phyloP scores from a whole-genome alignment of 2,113 vertebrate species.

The Circaetus gallicus region DNA sequence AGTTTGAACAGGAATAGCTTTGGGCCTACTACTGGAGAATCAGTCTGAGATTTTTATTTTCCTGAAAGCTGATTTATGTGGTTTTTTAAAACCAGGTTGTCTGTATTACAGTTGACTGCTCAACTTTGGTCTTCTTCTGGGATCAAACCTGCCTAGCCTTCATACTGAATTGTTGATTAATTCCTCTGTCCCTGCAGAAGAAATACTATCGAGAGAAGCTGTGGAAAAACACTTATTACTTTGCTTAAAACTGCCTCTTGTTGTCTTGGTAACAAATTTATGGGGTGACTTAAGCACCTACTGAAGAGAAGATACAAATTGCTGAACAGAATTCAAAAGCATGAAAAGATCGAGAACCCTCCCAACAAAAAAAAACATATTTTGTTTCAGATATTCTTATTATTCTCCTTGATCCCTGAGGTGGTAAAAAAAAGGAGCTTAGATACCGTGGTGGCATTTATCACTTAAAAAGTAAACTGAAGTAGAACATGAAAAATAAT shows the following conservation, averaged over 20 bases:
- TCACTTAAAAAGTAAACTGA: neutral
- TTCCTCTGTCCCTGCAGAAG: neutral
- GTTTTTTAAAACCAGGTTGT: neutral
- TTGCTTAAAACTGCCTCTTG: slow-evolving; percentile 40
- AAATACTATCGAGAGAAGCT: neutral
- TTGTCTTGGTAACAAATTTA: slow-evolving; percentile 58
- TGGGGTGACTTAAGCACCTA: slow-evolving; percentile 18
- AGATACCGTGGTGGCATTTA: neutral
- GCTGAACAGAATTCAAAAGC: neutral
- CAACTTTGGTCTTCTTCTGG: neutral
- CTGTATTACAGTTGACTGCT: neutral
- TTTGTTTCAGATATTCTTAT: neutral
- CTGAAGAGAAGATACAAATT: neutral
- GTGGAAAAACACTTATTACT: slow-evolving; percentile 7
- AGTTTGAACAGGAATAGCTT: neutral
- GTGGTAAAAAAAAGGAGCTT: neutral
- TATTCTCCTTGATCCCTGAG: neutral
- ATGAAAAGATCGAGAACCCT: neutral
- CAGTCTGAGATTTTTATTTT: neutral
- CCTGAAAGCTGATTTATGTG: neutral
- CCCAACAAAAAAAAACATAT: rapidly evolving
- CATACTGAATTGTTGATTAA: neutral
- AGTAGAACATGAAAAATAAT: neutral
- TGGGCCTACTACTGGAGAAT: neutral
- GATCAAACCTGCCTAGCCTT: neutral